Evolutionary conservation across 1,140 invertebrate genomes (phyloP).

Genomic region (Dinoponera quadriceps): DNA sequence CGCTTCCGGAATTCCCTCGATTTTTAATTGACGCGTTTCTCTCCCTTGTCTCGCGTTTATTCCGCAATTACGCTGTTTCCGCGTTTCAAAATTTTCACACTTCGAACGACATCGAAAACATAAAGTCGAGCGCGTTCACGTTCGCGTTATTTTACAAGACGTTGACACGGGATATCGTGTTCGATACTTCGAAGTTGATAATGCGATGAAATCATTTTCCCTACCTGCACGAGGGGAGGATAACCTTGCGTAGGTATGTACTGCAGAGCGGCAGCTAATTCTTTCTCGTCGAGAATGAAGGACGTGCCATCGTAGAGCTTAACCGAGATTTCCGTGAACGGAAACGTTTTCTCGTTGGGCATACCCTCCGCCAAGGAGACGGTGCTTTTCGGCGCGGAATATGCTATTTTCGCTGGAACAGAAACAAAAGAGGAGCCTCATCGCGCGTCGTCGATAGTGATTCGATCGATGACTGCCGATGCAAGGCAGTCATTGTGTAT

Average conservation of each 20-base stretch:
- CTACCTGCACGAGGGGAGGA: slow-evolving; percentile 87
- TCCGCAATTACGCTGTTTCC: background rate
- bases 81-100: no score
- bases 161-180: background rate
- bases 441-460: slow-evolving; percentile 7
- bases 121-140: no score
- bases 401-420: slow-evolving; percentile 88
- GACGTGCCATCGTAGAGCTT: slow-evolving; percentile 87
- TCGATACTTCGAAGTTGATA: background rate
- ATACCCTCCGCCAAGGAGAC: slow-evolving; percentile 92
- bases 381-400: slow-evolving; percentile 88
- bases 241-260: slow-evolving; percentile 92
- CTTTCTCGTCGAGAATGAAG: slow-evolving; percentile 86
- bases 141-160: no score
- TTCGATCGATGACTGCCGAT: background rate
- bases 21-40: background rate
- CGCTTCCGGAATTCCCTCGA: background rate
- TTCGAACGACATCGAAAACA: no score
- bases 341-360: slow-evolving; percentile 92
- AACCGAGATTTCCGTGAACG: slow-evolving; percentile 89
- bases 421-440: background rate
- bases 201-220: background rate
- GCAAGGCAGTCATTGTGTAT: background rate
- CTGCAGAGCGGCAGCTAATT: slow-evolving; percentile 89
- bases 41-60: background rate